Percentiles rank a stretch among this genome's conserved stretches.
Conservation (phyloP, 2,113 vertebrate species). For the Glaucidium brasilianum region DNA sequence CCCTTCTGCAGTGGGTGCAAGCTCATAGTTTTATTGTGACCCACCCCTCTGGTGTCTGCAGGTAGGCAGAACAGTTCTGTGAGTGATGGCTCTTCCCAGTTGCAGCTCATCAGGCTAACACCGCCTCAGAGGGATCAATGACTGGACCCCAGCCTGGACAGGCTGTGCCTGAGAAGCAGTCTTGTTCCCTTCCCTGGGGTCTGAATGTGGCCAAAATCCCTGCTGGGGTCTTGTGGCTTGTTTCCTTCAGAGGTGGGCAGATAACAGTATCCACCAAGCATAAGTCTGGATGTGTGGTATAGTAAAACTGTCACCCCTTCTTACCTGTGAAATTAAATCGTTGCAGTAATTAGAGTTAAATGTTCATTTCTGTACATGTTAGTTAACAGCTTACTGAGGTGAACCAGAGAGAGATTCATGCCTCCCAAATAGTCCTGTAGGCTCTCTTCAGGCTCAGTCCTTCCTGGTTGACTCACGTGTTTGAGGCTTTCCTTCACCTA, state of each 20-base stretch:
- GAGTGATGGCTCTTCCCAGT: background rate
- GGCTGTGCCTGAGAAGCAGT: background rate
- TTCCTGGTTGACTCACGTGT: background rate
- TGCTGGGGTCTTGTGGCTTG: background rate
- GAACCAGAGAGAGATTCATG: background rate
- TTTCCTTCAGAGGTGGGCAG: background rate
- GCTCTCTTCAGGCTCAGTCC: background rate
- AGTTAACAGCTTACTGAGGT: background rate
- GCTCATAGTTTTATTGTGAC: background rate
- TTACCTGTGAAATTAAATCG: background rate
- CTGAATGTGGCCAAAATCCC: background rate
- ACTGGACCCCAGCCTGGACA: background rate
- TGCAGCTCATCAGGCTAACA: background rate
- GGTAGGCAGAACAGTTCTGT: background rate
- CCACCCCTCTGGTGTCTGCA: background rate
- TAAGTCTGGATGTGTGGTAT: background rate
- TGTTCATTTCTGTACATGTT: background rate
- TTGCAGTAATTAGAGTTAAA: background rate
- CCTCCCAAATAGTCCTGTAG: background rate
- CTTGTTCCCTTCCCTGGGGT: background rate
- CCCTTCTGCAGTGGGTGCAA: background rate
- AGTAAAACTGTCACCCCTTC: background rate
- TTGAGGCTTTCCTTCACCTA: background rate
- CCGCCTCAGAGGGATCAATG: accelerated
- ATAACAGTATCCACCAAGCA: background rate